Evolutionary conservation across 2,888 invertebrate species (phyloP).

Genomic region (Caenorhabditis wallacei): DNA sequence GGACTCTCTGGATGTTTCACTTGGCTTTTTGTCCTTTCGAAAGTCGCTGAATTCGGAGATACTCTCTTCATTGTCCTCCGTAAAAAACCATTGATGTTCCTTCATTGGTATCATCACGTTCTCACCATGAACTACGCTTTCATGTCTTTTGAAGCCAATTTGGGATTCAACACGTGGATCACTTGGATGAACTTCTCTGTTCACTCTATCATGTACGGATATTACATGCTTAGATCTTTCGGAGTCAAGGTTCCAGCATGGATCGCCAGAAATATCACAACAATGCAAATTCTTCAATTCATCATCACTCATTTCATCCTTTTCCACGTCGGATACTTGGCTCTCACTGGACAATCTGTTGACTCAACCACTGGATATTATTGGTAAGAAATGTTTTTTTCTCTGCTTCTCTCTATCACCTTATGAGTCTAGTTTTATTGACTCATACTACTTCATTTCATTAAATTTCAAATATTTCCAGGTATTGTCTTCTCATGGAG

Average conservation of each 20-base stretch:
- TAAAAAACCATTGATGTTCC: slow-evolving; percentile 76
- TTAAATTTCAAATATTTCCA: too few relatives aligned
- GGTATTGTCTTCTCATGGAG: slow-evolving; percentile 77
- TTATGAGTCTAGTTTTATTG: too few relatives aligned
- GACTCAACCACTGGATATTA: slow-evolving; percentile 62
- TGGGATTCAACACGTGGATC: slow-evolving; percentile 82
- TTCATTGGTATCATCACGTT: slow-evolving; percentile 82
- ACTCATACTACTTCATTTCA: too few relatives aligned
- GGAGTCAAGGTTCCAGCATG: slow-evolving; percentile 80
- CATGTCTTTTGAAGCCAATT: slow-evolving; percentile 72
- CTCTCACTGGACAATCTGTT: slow-evolving; percentile 61
- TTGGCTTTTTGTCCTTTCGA: slow-evolving; percentile 76
- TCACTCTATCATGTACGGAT: slow-evolving; percentile 78
- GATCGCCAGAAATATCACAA: slow-evolving; percentile 79
- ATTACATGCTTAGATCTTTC: slow-evolving; percentile 82
- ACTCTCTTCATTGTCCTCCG: slow-evolving; percentile 76
- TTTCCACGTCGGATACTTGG: slow-evolving; percentile 76
- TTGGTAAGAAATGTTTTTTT: slow-evolving; percentile 49
- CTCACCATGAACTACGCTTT: slow-evolving; percentile 82
- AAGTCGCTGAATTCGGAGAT: slow-evolving; percentile 76
- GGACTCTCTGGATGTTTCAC: slow-evolving; percentile 77
- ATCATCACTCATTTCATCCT: slow-evolving; percentile 78
- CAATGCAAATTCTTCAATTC: slow-evolving; percentile 80
- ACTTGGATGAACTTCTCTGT: slow-evolving; percentile 81
- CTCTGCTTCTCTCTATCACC: too few relatives aligned